Conservation (phyloP, 2,113 vertebrate genomes). For the Gymnobelideus leadbeateri region DNA sequence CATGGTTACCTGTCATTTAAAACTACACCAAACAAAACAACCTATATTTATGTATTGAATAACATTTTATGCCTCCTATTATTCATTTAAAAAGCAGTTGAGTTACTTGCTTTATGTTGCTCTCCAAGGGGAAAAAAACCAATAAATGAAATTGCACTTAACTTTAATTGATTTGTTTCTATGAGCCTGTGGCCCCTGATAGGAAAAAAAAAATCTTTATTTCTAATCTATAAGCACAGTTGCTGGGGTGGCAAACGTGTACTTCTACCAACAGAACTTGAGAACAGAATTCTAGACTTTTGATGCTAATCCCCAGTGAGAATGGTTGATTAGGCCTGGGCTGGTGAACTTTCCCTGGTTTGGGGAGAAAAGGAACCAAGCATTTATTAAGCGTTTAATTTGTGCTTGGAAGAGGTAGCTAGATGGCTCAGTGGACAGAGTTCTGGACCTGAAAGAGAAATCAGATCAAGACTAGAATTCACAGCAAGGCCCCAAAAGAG, state of each 20-base stretch:
- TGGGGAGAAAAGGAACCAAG: neutral
- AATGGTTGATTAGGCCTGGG: neutral
- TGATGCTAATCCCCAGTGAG: neutral
- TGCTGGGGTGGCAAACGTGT: neutral
- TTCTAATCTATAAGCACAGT: neutral
- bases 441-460: neutral
- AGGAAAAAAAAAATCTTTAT: neutral
- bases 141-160: neutral
- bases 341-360: neutral
- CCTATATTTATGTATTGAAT: neutral
- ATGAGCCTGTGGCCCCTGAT: neutral
- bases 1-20: neutral
- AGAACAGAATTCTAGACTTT: neutral
- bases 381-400: neutral
- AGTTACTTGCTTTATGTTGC: neutral
- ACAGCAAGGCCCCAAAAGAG: neutral
- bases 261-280: neutral
- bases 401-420: neutral
- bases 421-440: neutral
- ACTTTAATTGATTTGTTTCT: conserved; percentile 1
- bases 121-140: neutral
- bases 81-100: neutral
- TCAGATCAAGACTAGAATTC: neutral
- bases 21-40: neutral
- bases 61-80: neutral